Base-by-base conservation (phyloP, 2,113 vertebrate genomes). In the Echinops telfairi region DNA sequence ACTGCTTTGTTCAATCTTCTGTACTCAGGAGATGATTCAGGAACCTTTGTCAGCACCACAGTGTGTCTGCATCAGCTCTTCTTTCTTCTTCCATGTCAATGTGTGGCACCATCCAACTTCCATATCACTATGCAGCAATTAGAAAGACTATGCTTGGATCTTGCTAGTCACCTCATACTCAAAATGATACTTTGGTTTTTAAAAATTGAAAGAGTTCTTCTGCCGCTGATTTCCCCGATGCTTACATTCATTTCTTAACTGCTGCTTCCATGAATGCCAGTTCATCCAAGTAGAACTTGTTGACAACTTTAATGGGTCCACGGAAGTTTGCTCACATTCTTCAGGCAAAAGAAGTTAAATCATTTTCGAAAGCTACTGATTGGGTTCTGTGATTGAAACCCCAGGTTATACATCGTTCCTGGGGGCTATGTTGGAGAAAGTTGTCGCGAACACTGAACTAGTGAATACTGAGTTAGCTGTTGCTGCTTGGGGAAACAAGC, bases 261-360 rank as follows among this genome's bases (percentile, higher is more conserved):
- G 70, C 68, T 36, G 7, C 71, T 73, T 73, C 33, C n/a, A 73
- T 73, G n/a, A 33, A 36, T 73, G 71, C 9, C 36, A 33, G 71
- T 73, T 73, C n/a, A 73, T 73, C n/a, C n/a, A 73, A 23, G 17
- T 36, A 73, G n/a, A 36, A 33, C 22, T 73, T 36, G 68, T 73
- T 73, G 71, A 36, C 33, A 73, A 36, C 71, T 36, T 73, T 36
- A 33, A 73, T 36, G 71, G 47, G 10, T 88, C 20, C 27, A 40
- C 53, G 31, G 82, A 57, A 78, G 83, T 86, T 84, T 77, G 66
- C 7, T 87, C 17, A 5, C 19, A 83, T 83, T 90, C 83, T 83
- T 64, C 40, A 71, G 79, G 71, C 58, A 86, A 75, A 75, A 64
- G 43, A 0, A 94, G 60, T 75, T 15, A 76, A 60, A 14, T 76